Evolutionary conservation across 2,113 vertebrate genomes (phyloP), one percentile per base, ranked within the genome.

Genomic region (Triplophysa dalaica): DNA sequence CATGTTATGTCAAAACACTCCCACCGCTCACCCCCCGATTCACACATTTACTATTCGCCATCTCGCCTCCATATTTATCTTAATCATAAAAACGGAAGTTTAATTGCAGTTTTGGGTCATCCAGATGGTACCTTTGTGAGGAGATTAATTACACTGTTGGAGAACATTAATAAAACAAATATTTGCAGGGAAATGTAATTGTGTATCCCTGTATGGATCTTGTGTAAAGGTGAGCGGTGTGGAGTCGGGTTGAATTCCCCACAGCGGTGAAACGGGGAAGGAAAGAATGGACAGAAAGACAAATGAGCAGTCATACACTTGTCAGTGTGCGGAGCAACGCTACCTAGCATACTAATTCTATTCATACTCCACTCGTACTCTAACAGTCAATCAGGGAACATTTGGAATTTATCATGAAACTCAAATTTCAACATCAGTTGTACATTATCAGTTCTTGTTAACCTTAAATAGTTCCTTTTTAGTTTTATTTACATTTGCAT

Each of bases 131-230:
- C 85, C 86, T 89, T 87, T 90, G 86, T 90, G 86, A 80, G 81
- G 84, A 92, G 92, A 93, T 92, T 90, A 93, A 93, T 92, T 90
- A 88, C 85, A 56, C 29, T 60, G 84, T 79, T 70, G 84, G 77
- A 84, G 74, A 82, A 82, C 88, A 91, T 92, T 93, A 92, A 93
- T 92, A 92, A 90, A 78, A 89, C 86, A 88, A 91, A 92, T 89
- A 92, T 91, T 90, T 91, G 87, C 89, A 85, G 78, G 89, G 84
- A 78, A 87, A 89, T 87, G 83, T 87, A 89, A 89, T 89, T 90
- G 70, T 88, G 83, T 79, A 82, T 33, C 54, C 81, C 86, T 65
- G 87, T 75, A 82, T 16, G 81, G 81, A 85, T 76, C 63, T 85
- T 87, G 85, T 87, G 89, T 87, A 89, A 85, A 88, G 88, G 85